Base-by-base conservation (phyloP, 2,797 vertebrate genomes). In the Pampus argenteus region DNA sequence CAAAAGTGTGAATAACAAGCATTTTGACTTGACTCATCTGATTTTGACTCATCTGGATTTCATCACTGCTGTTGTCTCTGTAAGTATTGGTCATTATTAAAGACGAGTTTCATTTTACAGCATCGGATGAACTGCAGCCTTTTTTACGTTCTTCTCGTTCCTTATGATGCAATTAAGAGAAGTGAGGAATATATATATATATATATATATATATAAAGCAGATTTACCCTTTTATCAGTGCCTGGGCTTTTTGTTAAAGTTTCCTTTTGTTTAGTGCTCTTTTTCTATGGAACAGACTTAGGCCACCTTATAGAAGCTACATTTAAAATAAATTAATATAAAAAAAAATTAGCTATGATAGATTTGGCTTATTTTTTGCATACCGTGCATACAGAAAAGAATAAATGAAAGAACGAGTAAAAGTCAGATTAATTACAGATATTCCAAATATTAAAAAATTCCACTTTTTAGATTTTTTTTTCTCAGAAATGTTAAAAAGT, bases 201-300 rank as follows among this genome's bases (percentile, higher is more conserved):
- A 5, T 36, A 9, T 36, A 61, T 40, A 29, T 36, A 49, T 2
- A 51, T 36, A 38, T 9, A 3, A n/a, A 59, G 34, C 26, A 49
- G 51, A 63, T 36, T 23, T 3, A 47, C n/a, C 38, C 40, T 57
- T n/a, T 70, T 52, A 17, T 59, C 74, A 56, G 61, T 60, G 67
- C 67, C 55, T 71, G 49, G 55, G 55, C 61, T 28, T 66, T 66
- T 50, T 48, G 54, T 66, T 64, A 29, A 64, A 26, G 54, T 50
- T 65, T 65, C 22, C 10, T 54, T 68, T 6, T 57, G 36, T 56
- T 29, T 11, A 40, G 28, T 47, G n/a, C 40, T 47, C 22, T 51
- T 61, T 61, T 45, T 45, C 29, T 31, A 15, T 62, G 15, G 40
- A 38, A 44, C 29, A 57, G 20, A 52, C 28, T 29, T 8, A 40